Evolutionary conservation across 2,113 vertebrate species (phyloP).

Genomic region (Cercopithecus mona): DNA sequence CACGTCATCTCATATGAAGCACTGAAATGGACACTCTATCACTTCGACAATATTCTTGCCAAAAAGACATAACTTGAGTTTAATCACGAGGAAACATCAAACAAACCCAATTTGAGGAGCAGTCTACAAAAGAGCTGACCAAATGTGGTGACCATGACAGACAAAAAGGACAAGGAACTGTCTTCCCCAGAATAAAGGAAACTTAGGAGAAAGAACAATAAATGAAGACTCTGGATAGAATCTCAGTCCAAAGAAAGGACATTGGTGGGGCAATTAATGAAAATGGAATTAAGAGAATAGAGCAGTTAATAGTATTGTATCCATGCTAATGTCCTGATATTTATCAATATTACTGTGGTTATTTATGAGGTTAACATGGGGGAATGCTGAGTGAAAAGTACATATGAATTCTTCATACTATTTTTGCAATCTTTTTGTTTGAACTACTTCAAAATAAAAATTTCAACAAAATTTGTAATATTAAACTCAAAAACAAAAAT

Average conservation of each 20-base stretch:
- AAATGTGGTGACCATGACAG: neutral
- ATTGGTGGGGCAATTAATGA: neutral
- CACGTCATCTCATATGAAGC: neutral
- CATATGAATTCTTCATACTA: neutral
- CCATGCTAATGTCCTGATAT: neutral
- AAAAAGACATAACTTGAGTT: neutral
- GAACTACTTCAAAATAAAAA: neutral
- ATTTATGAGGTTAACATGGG: neutral
- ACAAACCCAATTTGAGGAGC: neutral
- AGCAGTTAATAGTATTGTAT: neutral
- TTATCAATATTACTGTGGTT: neutral
- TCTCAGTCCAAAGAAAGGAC: neutral
- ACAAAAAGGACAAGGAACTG: neutral
- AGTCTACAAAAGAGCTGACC: neutral
- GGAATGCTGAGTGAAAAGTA: neutral
- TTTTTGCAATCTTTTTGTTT: neutral
- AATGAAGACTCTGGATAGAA: neutral
- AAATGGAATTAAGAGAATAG: neutral
- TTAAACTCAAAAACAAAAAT: neutral
- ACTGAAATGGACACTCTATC: neutral
- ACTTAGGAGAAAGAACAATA: neutral
- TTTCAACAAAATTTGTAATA: neutral
- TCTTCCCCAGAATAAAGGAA: neutral
- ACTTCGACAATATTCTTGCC: neutral
- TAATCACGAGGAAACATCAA: neutral